These are phyloP conservation scores for Oreotrochilus melanogaster DNA, from an alignment of 2,113 vertebrate genomes.

Conservation along the genomic window DNA sequence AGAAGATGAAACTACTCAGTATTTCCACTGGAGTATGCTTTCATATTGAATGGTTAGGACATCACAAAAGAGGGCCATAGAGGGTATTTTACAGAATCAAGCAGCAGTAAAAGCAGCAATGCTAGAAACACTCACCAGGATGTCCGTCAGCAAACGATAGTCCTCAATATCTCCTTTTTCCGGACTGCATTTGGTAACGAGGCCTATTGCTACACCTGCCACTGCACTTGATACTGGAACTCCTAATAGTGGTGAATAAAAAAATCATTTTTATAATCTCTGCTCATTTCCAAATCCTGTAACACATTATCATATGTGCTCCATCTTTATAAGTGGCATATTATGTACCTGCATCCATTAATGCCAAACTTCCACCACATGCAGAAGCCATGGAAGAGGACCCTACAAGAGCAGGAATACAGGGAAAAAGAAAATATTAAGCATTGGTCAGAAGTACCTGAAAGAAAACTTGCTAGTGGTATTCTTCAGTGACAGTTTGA, in stretches of 20 bases:
- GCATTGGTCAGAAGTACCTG: neutral
- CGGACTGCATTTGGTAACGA: constrained; percentile 83
- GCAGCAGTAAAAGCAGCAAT: neutral
- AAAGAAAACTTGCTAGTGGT: neutral
- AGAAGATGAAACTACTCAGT: neutral
- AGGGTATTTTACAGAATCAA: neutral
- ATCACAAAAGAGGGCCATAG: neutral
- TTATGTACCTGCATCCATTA: constrained; percentile 96
- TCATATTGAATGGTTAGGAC: neutral
- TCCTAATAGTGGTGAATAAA: constrained; percentile 75
- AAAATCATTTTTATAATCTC: neutral
- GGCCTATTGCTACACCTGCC: constrained; percentile 93
- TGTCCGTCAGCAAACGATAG: constrained; percentile 94
- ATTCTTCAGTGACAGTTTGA: neutral
- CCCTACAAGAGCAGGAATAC: constrained; percentile 72
- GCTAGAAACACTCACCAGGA: constrained; percentile 84
- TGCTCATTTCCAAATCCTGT: neutral
- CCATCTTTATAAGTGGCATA: fast-evolving
- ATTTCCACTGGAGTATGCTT: neutral
- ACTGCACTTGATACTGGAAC: constrained; percentile 92
- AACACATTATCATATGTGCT: neutral
- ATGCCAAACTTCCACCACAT: constrained; percentile 92
- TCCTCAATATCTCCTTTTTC: constrained; percentile 88
- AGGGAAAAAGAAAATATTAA: neutral
- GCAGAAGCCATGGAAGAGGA: constrained; percentile 98